Evolutionary conservation across 1,140 invertebrate species (phyloP).

Genomic region (Dufourea novaeangliae): DNA sequence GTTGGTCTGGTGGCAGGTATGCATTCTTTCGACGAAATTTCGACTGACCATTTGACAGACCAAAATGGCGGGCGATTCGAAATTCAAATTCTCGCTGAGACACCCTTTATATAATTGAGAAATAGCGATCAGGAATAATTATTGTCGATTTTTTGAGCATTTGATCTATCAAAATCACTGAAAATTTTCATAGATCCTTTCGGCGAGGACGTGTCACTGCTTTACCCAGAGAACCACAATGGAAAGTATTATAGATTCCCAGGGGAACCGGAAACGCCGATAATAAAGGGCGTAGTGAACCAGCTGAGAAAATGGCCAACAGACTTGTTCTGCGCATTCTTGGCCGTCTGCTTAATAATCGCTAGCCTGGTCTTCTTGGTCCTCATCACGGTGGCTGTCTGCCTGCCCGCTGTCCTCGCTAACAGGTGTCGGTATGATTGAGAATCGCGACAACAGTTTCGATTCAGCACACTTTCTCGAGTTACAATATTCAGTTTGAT

Average conservation of each 20-base stretch:
- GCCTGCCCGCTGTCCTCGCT: conserved; percentile 1
- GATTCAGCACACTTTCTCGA: too few relatives aligned
- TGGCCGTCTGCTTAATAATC: conserved; percentile 55
- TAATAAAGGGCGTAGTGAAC: conserved; percentile 61
- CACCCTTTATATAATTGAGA: too few relatives aligned
- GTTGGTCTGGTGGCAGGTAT: too few relatives aligned
- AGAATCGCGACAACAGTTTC: not conserved
- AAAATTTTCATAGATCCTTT: not conserved
- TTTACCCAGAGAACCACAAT: conserved; percentile 25
- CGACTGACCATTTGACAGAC: too few relatives aligned
- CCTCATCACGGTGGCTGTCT: conserved; percentile 40
- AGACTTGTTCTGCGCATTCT: conserved; percentile 61
- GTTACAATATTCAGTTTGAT: too few relatives aligned
- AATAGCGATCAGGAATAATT: too few relatives aligned
- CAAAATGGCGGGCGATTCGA: too few relatives aligned
- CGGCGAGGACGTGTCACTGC: conserved; percentile 48
- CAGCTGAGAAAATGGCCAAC: conserved; percentile 67
- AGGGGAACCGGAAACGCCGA: conserved; percentile 30
- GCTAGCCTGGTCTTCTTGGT: conserved; percentile 36
- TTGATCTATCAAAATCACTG: not conserved
- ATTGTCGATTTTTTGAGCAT: too few relatives aligned
- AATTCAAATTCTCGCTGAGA: too few relatives aligned
- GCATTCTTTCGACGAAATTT: too few relatives aligned
- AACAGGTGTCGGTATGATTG: conserved; percentile 25
- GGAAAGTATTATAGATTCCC: conserved; percentile 23